Percentiles rank a stretch among this genome's conserved stretches.
Evolutionary conservation across 2,888 invertebrate species (phyloP).

Genomic region (Drosophila phalerata): DNA sequence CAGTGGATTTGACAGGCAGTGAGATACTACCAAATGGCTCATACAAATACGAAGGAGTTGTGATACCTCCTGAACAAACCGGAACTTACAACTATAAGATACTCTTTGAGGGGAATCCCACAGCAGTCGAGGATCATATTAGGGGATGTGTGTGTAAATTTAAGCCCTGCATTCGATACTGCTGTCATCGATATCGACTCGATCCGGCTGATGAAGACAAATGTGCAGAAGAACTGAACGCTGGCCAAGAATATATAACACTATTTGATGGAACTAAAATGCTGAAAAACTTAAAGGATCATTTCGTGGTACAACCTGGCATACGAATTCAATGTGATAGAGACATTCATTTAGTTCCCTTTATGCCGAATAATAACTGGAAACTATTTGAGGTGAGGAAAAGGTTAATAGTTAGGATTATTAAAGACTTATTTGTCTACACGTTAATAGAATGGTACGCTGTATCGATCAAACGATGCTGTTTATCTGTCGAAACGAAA

Average conservation of each 20-base stretch:
- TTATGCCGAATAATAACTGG: not conserved
- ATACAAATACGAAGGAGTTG: not conserved
- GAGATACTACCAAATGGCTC: not conserved
- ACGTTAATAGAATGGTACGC: not conserved
- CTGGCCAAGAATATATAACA: not conserved
- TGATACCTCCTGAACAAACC: not conserved
- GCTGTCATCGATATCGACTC: slow-evolving; percentile 4
- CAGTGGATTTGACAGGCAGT: not conserved
- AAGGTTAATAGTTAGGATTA: not conserved
- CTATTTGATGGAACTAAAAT: not conserved
- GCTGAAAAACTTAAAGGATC: not conserved
- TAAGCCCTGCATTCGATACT: slow-evolving; percentile 4
- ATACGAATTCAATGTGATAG: not conserved
- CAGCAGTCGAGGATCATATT: not conserved
- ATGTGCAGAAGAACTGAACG: not conserved
- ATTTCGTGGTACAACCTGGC: not conserved
- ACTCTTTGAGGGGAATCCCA: not conserved
- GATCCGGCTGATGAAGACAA: not conserved
- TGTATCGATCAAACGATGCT: not conserved
- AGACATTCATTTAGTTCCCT: not conserved
- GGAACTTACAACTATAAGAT: slow-evolving; percentile 1
- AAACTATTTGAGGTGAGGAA: not conserved
- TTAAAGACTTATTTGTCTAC: no score
- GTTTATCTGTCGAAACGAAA: not conserved
- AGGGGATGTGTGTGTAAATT: slow-evolving; percentile 2